phyloP scores from a whole-genome alignment of 2,888 invertebrate species.

The Oconnorella tubifera region DNA sequence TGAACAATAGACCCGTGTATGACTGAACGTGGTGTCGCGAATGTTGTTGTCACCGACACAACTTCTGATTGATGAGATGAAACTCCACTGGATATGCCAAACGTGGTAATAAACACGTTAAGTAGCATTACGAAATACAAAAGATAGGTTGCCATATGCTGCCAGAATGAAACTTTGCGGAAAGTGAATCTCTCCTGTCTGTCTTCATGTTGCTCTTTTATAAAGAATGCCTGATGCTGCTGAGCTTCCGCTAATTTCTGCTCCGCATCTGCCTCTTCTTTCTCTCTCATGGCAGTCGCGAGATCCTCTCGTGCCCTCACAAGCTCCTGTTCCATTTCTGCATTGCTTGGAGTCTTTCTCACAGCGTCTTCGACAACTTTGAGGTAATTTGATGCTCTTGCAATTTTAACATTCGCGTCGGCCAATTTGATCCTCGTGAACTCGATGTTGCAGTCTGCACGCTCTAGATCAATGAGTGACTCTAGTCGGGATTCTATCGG shows the following conservation, averaged over 20 bases:
- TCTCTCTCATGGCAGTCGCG: constrained; percentile 32
- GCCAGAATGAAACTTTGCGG: too few species aligned
- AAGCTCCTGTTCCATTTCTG: constrained; percentile 37
- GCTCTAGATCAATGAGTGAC: constrained; percentile 35
- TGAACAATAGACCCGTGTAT: too few species aligned
- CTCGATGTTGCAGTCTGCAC: constrained; percentile 38
- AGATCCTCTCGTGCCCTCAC: constrained; percentile 34
- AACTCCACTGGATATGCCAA: too few species aligned
- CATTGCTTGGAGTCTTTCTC: constrained; percentile 35
- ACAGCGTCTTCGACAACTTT: constrained; percentile 39
- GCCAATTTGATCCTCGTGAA: constrained; percentile 36
- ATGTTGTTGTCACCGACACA: too few species aligned
- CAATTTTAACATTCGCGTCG: constrained; percentile 36
- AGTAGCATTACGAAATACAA: too few species aligned
- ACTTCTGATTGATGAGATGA: too few species aligned
- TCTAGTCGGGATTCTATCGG: constrained; percentile 30
- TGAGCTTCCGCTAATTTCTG: constrained; percentile 36
- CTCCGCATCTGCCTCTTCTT: constrained; percentile 38
- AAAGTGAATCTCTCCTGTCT: constrained; percentile 33
- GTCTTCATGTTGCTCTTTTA: constrained; percentile 38
- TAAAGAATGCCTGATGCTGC: constrained; percentile 39
- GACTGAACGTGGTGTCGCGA: too few species aligned
- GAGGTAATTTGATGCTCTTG: constrained; percentile 34
- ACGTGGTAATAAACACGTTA: too few species aligned
- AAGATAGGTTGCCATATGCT: too few species aligned